Conservation (phyloP, 2,797 vertebrate species). For the Sphaeramia orbicularis region DNA sequence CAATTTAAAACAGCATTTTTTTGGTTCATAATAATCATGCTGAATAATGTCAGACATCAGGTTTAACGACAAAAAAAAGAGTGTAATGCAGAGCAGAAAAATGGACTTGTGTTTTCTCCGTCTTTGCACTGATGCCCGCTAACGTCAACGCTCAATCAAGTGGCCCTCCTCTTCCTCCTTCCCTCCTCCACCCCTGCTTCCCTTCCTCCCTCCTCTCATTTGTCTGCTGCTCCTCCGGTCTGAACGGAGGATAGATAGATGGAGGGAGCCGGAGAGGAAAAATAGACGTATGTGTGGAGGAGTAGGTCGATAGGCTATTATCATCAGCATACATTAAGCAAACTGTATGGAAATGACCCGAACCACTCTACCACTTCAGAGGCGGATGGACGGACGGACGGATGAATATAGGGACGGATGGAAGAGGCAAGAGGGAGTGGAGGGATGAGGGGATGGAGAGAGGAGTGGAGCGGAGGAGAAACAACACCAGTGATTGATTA, state of each 20-base stretch:
- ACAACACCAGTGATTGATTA: slow-evolving; percentile 61
- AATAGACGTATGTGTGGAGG: slow-evolving; percentile 65
- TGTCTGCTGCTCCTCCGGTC: slow-evolving; percentile 63
- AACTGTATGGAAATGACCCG: slow-evolving; percentile 72
- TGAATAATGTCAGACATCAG: too few relatives aligned
- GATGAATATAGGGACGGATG: slow-evolving; percentile 19
- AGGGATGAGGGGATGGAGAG: not conserved
- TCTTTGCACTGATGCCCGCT: slow-evolving; percentile 37
- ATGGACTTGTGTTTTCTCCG: slow-evolving; percentile 35
- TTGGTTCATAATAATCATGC: too few relatives aligned
- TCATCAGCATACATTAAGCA: slow-evolving; percentile 76
- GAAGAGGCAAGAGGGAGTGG: not conserved
- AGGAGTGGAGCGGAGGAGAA: slow-evolving; percentile 25
- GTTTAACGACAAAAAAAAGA: too few relatives aligned
- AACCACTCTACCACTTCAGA: slow-evolving; percentile 61
- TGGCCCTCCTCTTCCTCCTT: slow-evolving; percentile 38
- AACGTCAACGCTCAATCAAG: slow-evolving; percentile 62
- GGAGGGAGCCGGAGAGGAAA: slow-evolving; percentile 36
- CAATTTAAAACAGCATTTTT: too few relatives aligned
- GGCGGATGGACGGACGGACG: slow-evolving; percentile 32
- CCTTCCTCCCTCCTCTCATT: slow-evolving; percentile 37
- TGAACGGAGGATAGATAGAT: slow-evolving; percentile 48
- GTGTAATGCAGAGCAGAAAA: not conserved
- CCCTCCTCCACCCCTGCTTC: slow-evolving; percentile 1
- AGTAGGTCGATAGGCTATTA: slow-evolving; percentile 77